Base-by-base conservation (phyloP, 2,113 vertebrate species). In the Himantopus leucocephalus region DNA sequence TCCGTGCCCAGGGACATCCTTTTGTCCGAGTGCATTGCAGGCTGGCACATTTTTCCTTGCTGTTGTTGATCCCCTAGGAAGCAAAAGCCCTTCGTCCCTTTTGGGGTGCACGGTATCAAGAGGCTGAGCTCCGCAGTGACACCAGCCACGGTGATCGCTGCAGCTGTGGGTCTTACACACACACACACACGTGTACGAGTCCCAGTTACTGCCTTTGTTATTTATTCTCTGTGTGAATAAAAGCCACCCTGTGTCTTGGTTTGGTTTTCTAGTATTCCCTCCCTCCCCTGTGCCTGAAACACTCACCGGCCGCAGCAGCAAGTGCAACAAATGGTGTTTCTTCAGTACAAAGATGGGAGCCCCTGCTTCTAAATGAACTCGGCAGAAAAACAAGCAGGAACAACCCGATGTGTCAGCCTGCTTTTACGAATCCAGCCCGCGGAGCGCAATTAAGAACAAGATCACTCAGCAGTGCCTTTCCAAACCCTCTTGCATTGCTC, bases 391-490 rank as follows among this genome's bases (percentile, higher is more conserved):
- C 41, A 73, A 47, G 32, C 70, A 77, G 59, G 14, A 67, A 32
- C 62, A 78, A 53, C 66, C 29, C 3, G 4, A 52, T 47, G 27
- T 64, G 62, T 74, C 76, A 62, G 70, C 60, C 22, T 66, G 91
- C 71, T 88, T 52, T 71, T 78, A 56, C 8, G 9, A 94, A 66
- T 41, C 71, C 75, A 74, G 79, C 55, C 90, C 2, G 1, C 0
- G 6, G 75, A 85, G 79, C 0, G 2, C 91, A 74, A 74, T 91
- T 93, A 89, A 70, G 79, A 91, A 37, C 71, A 91, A 66, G 75
- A 89, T 88, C 84, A 70, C 85, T 85, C 84, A 93, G 71, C 88
- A 71, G 75, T 58, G 84, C 80, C 80, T 83, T 82, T 71, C 71
- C 88, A 95, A 78, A 79, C 3, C 37, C 56, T 74, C 85, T 70